Percentiles rank a stretch among this genome's conserved stretches.
Conservation (phyloP, 2,797 vertebrate species). For the Liasis olivaceus region DNA sequence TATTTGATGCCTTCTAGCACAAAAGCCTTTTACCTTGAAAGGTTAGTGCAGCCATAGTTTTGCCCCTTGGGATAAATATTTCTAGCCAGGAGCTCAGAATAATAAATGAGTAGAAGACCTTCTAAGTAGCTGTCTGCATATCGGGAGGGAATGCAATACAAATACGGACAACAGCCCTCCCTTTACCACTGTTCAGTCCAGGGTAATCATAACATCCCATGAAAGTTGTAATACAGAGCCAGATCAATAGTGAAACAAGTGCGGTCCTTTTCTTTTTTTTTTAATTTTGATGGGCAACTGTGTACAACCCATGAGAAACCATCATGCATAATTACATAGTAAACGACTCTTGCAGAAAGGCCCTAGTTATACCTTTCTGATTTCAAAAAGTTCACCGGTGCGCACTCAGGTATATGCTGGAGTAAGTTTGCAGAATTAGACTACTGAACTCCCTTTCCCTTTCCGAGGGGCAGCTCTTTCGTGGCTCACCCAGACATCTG, state of each 20-base stretch:
- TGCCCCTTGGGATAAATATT: not conserved
- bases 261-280: not conserved
- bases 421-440: not conserved
- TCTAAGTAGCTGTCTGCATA: not conserved
- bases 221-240: not conserved
- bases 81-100: not conserved
- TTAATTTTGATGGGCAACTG: not conserved
- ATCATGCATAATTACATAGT: not conserved
- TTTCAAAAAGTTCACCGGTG: not conserved
- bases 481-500: not conserved
- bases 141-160: not conserved
- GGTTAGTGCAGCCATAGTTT: not conserved
- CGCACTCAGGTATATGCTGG: not conserved
- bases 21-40: not conserved
- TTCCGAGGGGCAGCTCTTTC: not conserved
- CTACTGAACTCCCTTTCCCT: not conserved
- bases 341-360: not conserved
- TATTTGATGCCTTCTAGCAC: not conserved
- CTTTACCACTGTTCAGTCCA: not conserved
- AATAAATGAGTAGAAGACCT: not conserved
- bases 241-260: not conserved
- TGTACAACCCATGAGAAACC: not conserved
- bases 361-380: not conserved
- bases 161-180: not conserved
- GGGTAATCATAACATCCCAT: not conserved